Evolutionary conservation across 2,113 vertebrate species (phyloP).

Genomic region (Solenodon paradoxus): DNA sequence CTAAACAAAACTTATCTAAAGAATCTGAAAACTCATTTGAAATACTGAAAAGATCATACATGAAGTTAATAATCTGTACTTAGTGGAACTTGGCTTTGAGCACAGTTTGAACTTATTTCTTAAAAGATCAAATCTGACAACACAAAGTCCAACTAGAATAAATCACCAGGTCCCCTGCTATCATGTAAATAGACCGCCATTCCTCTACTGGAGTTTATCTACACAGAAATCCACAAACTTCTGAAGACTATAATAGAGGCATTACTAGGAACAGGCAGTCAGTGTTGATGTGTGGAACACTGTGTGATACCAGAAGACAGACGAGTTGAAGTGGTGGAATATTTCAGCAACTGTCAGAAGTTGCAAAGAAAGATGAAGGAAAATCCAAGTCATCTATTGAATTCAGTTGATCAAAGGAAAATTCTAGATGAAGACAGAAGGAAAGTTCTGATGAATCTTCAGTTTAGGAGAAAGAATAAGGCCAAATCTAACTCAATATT

Average conservation of each 20-base stretch:
- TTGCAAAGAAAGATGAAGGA: neutral
- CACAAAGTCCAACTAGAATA: neutral
- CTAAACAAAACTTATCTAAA: neutral
- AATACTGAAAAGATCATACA: neutral
- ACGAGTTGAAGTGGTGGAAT: rapidly evolving
- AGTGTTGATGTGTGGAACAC: rapidly evolving
- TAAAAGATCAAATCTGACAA: constrained; percentile 39
- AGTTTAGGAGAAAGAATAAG: neutral
- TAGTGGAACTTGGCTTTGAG: neutral
- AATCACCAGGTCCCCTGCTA: neutral
- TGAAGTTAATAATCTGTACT: neutral
- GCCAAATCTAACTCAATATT: neutral
- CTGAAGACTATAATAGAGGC: neutral
- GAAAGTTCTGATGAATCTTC: neutral
- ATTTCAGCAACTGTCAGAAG: neutral
- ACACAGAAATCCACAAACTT: neutral
- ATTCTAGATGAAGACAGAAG: neutral
- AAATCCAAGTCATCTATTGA: neutral
- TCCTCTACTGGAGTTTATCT: neutral
- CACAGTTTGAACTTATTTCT: neutral
- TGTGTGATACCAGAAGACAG: neutral
- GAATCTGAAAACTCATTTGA: constrained; percentile 1
- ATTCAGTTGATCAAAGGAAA: neutral
- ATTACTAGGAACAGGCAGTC: neutral
- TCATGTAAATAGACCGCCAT: neutral